Conservation (phyloP, 1,140 invertebrate species). For the Aricia agestis region DNA sequence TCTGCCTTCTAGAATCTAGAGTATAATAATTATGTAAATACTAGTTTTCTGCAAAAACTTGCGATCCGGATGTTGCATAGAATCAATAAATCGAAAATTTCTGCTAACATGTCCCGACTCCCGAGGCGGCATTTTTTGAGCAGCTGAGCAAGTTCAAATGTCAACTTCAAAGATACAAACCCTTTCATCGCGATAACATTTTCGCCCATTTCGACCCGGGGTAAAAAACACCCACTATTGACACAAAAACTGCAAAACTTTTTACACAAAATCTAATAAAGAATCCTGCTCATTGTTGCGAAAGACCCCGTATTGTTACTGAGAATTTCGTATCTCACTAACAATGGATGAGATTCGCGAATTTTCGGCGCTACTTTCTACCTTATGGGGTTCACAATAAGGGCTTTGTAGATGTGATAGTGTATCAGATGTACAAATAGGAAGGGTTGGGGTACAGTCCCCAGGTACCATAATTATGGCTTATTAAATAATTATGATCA, state of each 20-base stretch:
- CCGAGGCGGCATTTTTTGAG: background rate
- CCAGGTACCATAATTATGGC: slow-evolving; percentile 44
- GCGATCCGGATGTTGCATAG: background rate
- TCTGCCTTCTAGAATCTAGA: too few relatives aligned
- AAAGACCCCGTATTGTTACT: background rate
- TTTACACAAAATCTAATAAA: slow-evolving; percentile 12
- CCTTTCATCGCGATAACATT: background rate
- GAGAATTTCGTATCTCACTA: background rate
- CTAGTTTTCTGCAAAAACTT: background rate
- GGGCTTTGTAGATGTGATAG: background rate
- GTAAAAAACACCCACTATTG: slow-evolving; percentile 9
- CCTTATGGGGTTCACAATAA: background rate
- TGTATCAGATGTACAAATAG: slow-evolving; percentile 32
- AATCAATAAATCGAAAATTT: background rate
- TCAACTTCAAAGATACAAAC: background rate
- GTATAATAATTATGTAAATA: too few relatives aligned
- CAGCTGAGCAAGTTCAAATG: background rate
- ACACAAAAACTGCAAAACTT: slow-evolving; percentile 13
- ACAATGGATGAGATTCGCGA: background rate
- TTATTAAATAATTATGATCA: slow-evolving; percentile 35
- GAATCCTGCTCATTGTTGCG: background rate
- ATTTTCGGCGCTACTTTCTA: background rate
- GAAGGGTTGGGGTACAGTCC: slow-evolving; percentile 32
- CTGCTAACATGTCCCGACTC: background rate
- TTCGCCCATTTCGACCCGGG: background rate